Evolutionary conservation across 1,140 invertebrate genomes (phyloP).

Genomic region (Drosophila miranda): DNA sequence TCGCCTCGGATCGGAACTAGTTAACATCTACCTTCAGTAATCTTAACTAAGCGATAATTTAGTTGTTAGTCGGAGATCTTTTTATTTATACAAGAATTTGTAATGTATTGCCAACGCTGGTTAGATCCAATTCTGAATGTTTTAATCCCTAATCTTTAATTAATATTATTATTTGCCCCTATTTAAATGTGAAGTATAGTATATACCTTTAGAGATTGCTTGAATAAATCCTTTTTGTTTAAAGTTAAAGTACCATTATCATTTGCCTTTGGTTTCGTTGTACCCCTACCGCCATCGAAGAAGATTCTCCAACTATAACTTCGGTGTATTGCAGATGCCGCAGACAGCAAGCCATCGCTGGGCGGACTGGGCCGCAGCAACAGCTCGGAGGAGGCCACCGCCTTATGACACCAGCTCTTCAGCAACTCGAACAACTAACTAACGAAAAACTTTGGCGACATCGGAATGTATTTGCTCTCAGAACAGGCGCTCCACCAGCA

Average conservation of each 20-base stretch:
- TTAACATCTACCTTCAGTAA: constrained; percentile 79
- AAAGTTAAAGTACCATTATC: constrained; percentile 32
- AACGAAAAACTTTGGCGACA: constrained; percentile 79
- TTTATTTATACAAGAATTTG: constrained; percentile 69
- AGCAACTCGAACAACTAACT: constrained; percentile 79
- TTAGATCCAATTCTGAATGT: constrained; percentile 54
- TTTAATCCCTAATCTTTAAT: constrained; percentile 41
- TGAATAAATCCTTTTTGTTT: constrained; percentile 75
- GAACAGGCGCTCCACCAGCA: constrained; percentile 71
- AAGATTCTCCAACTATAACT: neutral
- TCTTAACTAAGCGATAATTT: constrained; percentile 59
- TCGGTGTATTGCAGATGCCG: constrained; percentile 54
- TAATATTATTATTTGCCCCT: constrained; percentile 62
- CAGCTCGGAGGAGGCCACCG: constrained; percentile 70
- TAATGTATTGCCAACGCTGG: constrained; percentile 63
- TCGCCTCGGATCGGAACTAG: constrained; percentile 69
- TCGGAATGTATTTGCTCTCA: constrained; percentile 76
- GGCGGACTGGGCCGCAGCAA: constrained; percentile 56
- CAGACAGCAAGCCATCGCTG: constrained; percentile 44
- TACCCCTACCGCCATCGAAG: neutral
- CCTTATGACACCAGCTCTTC: constrained; percentile 82
- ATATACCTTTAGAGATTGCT: constrained; percentile 49
- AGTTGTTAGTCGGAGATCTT: constrained; percentile 56
- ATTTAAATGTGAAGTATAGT: constrained; percentile 68
- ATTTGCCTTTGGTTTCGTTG: constrained; percentile 28